These are phyloP conservation scores for Noctua fimbriata DNA, from an alignment of 2,888 invertebrate species.

Conservation along the genomic window DNA sequence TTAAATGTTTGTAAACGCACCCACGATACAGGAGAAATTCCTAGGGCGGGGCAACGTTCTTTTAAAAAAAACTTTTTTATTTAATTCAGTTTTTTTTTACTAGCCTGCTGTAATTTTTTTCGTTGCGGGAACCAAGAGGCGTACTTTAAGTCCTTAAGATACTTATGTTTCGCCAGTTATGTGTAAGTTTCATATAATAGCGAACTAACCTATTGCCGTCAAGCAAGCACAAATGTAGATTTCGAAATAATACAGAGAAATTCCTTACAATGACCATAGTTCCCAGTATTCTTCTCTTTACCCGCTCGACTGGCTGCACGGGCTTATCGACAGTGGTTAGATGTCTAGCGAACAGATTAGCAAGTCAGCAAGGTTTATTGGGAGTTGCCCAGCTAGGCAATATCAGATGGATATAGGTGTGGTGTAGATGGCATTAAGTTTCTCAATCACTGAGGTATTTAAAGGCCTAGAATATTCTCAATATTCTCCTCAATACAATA, in stretches of 20 bases:
- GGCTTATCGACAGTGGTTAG: neutral
- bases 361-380: neutral
- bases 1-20: too few relatives aligned
- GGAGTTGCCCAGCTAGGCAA: too few relatives aligned
- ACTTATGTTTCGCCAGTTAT: neutral
- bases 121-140: too few relatives aligned
- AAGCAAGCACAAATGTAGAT: neutral
- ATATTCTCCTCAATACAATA: too few relatives aligned
- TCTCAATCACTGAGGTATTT: neutral
- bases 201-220: too few relatives aligned
- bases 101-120: too few relatives aligned
- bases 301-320: neutral
- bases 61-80: too few relatives aligned
- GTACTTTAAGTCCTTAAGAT: too few relatives aligned
- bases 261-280: neutral
- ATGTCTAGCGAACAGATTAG: neutral
- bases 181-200: neutral
- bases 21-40: too few relatives aligned
- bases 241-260: neutral
- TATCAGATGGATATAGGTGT: too few relatives aligned
- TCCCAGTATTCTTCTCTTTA: neutral
- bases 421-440: neutral
- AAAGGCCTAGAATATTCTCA: neutral
- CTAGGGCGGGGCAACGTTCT: too few relatives aligned
- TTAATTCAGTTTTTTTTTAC: too few relatives aligned